Percentiles rank a stretch among this genome's conserved stretches.
Conservation (phyloP, 2,797 vertebrate species). For the Choloepus didactylus region DNA sequence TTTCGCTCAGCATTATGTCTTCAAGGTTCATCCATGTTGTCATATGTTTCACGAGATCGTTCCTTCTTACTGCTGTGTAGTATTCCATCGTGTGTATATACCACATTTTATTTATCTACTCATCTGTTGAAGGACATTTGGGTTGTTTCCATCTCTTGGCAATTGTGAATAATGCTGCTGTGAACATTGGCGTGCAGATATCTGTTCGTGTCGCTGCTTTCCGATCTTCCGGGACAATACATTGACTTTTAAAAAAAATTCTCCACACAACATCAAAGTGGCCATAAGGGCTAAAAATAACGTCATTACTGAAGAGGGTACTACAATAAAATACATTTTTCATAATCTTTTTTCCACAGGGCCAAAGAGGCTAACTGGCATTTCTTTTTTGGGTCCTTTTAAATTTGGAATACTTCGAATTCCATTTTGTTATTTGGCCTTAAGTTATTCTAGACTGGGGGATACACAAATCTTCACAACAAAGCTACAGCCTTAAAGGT, state of each 20-base stretch:
- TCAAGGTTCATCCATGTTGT: no score
- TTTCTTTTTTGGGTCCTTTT: not conserved
- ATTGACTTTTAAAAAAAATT: not conserved
- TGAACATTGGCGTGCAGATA: no score
- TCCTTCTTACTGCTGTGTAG: no score
- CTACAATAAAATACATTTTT: not conserved
- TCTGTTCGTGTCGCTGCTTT: no score
- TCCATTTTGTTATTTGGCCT: not conserved
- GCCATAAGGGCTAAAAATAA: not conserved
- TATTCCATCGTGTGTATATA: no score
- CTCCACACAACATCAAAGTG: not conserved
- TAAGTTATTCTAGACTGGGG: slow-evolving; percentile 29
- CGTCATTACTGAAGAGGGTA: not conserved
- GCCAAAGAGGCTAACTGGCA: not conserved
- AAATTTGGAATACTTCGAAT: not conserved
- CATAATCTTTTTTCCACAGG: not conserved
- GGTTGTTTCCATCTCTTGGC: no score
- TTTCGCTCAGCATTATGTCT: no score
- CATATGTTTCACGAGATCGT: no score
- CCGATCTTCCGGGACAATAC: slow-evolving; percentile 18
- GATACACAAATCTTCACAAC: not conserved
- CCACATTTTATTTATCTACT: no score
- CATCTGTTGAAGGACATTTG: no score
- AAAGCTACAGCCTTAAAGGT: slow-evolving; percentile 3
- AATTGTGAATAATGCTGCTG: no score